Evolutionary conservation across 2,888 invertebrate species (phyloP), one percentile per base, ranked within the genome.

Genomic region (Athalia rosae): DNA sequence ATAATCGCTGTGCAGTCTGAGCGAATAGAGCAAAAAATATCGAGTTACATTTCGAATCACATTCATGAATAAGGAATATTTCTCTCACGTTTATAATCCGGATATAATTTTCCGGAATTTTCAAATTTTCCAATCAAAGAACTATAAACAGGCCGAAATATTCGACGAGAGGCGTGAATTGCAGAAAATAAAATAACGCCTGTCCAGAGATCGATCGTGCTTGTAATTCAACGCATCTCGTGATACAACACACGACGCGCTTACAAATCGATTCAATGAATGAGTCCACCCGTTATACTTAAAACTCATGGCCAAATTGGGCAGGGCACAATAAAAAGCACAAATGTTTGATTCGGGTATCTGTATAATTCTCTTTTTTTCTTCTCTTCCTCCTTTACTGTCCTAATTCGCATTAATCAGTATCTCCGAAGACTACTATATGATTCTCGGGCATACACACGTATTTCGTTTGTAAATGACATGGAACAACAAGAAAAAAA

Each of bases 211-310:
- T 63, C 63, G 63, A 63, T 63, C 11, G 13, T 28, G 28, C 43
- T 63, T 45, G 63, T 43, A 47, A 63, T 47, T 45, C 47, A 47
- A 63, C 63, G 63, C 63, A 63, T 63, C 63, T 15, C 63, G 47
- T 63, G n/a, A 13, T 47, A 63, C 13, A 47, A 47, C 28, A 28
- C 2, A 28, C 63, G 47, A n/a, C 47, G 47, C 45, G 63, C 45
- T n/a, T 5, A 45, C 13, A 45, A 13, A 63, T 63, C 45, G 63
- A 63, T 63, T 63, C 63, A 63, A 47, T 63, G 45, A 63, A 47
- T 63, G 47, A 63, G 13, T n/a, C n/a, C 1, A 63, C 13, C 13
- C 11, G 45, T 62, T 62, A n/a, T 62, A n/a, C 43, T 28, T 43
- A n/a, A 62, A 43, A 62, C 62, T 62, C 41, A 62, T 41, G 62